Conservation (phyloP, 2,888 invertebrate genomes). For the Agrochola circellaris region DNA sequence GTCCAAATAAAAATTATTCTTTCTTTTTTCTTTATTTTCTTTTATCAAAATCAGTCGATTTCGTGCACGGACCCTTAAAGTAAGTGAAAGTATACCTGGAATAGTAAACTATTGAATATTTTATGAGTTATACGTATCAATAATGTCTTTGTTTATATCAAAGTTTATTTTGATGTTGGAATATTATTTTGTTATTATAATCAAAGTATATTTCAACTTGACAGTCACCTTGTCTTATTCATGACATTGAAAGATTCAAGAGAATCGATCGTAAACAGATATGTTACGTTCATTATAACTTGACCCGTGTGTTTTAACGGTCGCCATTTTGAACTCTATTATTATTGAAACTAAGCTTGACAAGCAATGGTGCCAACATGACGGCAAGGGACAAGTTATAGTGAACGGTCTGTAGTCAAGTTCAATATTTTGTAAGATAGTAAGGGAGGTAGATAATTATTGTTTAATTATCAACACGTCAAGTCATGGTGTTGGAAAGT, state of each 20-base stretch:
- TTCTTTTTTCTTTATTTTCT: too few species aligned
- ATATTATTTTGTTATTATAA: constrained; percentile 23
- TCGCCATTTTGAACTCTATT: too few species aligned
- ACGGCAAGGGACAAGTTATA: too few species aligned
- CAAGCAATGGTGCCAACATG: too few species aligned
- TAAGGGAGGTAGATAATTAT: background rate
- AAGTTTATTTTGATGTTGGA: constrained; percentile 31
- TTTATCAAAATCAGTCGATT: too few species aligned
- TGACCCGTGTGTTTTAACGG: too few species aligned
- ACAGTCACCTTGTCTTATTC: background rate
- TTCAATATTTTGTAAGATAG: constrained; percentile 12
- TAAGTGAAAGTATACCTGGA: constrained; percentile 10
- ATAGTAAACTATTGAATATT: constrained; percentile 38
- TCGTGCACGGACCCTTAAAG: background rate
- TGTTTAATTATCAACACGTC: background rate
- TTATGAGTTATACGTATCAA: constrained; percentile 34
- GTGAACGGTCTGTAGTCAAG: background rate
- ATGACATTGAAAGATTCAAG: constrained; percentile 1
- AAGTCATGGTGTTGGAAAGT: background rate
- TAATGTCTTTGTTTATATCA: constrained; percentile 30
- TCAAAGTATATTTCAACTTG: constrained; percentile 30
- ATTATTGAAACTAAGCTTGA: too few species aligned
- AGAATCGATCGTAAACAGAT: background rate
- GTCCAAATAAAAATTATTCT: too few species aligned
- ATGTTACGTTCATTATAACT: background rate